Conservation (phyloP, 2,797 vertebrate genomes). For the Notoglanidium macrostoma region DNA sequence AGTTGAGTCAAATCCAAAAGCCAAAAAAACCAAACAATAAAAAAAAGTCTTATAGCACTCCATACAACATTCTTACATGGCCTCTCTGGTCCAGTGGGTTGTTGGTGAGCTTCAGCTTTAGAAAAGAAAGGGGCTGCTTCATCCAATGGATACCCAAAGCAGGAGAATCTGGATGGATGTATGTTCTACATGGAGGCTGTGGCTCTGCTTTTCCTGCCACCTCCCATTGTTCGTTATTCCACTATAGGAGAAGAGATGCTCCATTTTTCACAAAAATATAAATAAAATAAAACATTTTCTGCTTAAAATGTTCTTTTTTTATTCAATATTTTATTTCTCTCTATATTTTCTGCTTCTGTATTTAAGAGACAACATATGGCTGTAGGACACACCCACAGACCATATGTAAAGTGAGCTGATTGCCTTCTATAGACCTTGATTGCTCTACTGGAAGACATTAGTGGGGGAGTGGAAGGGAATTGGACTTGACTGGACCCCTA, state of each 20-base stretch:
- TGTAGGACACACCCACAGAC: conserved; percentile 4
- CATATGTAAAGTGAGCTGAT: conserved; percentile 57
- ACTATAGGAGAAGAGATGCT: conserved; percentile 67
- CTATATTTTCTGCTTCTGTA: background rate
- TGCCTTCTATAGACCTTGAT: conserved; percentile 60
- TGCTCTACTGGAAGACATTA: conserved; percentile 53
- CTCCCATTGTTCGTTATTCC: conserved; percentile 93
- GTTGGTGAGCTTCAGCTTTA: conserved; percentile 93
- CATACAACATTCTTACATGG: conserved; percentile 73
- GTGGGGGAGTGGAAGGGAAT: conserved; percentile 51
- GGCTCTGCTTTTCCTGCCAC: conserved; percentile 92
- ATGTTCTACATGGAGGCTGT: conserved; percentile 87
- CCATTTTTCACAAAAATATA: background rate
- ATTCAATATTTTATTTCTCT: background rate
- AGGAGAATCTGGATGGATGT: conserved; percentile 89
- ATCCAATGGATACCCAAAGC: conserved; percentile 91
- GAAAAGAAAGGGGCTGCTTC: conserved; percentile 88
- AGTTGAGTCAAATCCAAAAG: background rate
- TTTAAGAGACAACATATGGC: conserved; percentile 59
- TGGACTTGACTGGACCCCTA: conserved; percentile 74
- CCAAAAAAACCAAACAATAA: background rate
- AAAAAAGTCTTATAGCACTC: background rate
- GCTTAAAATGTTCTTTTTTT: background rate
- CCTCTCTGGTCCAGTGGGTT: conserved; percentile 90
- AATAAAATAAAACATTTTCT: background rate